phyloP scores from a whole-genome alignment of 2,797 vertebrate genomes.

The Pyrocephalus nanus region DNA sequence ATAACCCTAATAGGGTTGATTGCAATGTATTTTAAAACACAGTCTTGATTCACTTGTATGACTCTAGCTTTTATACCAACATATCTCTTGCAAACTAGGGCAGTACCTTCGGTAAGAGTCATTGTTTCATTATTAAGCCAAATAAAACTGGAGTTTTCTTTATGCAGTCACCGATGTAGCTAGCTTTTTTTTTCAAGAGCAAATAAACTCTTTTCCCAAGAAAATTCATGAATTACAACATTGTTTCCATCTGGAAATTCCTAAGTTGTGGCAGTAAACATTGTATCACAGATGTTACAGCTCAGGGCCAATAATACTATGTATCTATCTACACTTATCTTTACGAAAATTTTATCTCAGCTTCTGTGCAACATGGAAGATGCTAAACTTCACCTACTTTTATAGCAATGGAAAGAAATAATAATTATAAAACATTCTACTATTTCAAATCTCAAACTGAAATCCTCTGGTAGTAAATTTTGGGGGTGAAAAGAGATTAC shows the following conservation, averaged over 20 bases:
- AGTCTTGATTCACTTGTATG: background rate
- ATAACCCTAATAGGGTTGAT: background rate
- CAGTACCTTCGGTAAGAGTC: background rate
- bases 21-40: background rate
- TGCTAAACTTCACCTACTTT: conserved; percentile 10
- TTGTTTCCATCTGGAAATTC: conserved; percentile 55
- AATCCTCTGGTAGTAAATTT: background rate
- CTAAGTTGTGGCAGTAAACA: conserved; percentile 38
- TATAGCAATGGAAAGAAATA: conserved; percentile 17
- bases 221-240: conserved; percentile 46
- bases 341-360: conserved; percentile 16
- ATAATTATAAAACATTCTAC: background rate
- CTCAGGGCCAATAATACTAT: conserved; percentile 32
- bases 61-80: background rate
- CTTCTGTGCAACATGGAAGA: conserved; percentile 36
- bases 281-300: conserved; percentile 47
- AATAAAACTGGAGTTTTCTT: background rate
- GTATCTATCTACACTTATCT: conserved; percentile 29
- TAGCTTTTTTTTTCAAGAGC: background rate
- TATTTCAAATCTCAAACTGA: conserved; percentile 24
- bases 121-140: background rate
- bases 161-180: background rate
- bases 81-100: background rate
- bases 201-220: background rate
- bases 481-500: background rate